phyloP scores from a whole-genome alignment of 2,888 invertebrate genomes.

The Pemphredon lugubris region DNA sequence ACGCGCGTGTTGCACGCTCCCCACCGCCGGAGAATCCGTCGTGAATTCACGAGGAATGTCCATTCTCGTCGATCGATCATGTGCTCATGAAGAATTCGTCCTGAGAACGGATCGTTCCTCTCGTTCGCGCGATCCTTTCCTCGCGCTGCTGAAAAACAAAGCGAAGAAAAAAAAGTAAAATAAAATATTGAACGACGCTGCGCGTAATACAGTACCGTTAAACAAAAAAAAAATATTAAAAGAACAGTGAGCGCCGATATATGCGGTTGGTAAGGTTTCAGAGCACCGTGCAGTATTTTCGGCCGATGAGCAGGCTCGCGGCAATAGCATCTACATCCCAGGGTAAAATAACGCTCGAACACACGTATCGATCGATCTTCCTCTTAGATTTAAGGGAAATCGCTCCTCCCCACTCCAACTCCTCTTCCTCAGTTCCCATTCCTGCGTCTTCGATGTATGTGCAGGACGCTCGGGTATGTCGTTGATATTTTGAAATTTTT shows the following conservation, averaged over 20 bases:
- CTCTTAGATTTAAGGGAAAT: constrained; percentile 7
- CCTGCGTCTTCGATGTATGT: no score
- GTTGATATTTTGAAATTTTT: no score
- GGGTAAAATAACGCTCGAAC: constrained; percentile 10
- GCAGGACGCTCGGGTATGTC: no score
- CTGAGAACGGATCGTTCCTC: no score
- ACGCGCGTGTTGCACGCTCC: no score
- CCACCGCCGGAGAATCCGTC: no score
- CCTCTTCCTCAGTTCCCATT: not conserved
- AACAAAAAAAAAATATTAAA: not conserved
- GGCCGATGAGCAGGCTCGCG: constrained; percentile 80
- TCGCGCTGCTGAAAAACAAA: no score
- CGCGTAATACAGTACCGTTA: not conserved
- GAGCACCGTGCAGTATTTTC: constrained; percentile 78
- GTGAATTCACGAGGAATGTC: no score
- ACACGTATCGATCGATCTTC: not conserved
- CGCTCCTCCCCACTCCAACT: not conserved
- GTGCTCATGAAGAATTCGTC: no score
- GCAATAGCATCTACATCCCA: constrained; percentile 68
- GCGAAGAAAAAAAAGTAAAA: constrained; percentile 3
- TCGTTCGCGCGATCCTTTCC: no score
- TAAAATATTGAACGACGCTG: constrained; percentile 8
- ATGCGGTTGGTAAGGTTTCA: constrained; percentile 32
- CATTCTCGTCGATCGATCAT: no score
- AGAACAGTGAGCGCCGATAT: constrained; percentile 3